Percentiles rank a stretch among this genome's conserved stretches.
Conservation (phyloP, 2,888 invertebrate genomes). For the Drosophila mulleri region DNA sequence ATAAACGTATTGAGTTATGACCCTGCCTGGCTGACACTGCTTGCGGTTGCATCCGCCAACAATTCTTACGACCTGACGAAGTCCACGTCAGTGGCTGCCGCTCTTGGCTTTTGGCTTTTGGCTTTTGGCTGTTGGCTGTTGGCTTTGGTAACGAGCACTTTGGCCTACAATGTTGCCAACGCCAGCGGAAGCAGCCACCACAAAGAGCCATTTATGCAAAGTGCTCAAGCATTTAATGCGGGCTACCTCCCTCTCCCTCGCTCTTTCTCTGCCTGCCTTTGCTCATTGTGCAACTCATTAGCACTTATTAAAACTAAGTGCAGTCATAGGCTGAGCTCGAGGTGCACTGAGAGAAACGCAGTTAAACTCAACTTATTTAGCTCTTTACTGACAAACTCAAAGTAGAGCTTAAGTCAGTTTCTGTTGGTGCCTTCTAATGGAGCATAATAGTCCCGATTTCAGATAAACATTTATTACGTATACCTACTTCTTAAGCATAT, state of each 20-base stretch:
- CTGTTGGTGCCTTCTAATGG: too few relatives aligned
- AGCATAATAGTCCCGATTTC: too few relatives aligned
- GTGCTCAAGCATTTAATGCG: constrained; percentile 52
- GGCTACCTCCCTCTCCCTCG: constrained; percentile 12
- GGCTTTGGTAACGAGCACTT: constrained; percentile 61
- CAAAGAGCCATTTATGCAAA: constrained; percentile 66
- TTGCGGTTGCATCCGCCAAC: constrained; percentile 48
- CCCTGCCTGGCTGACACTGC: constrained; percentile 28
- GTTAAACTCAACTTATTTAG: neutral
- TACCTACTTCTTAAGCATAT: too few relatives aligned
- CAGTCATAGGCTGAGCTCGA: constrained; percentile 34
- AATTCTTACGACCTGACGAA: neutral
- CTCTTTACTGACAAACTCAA: neutral
- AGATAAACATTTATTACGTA: too few relatives aligned
- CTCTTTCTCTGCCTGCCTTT: neutral
- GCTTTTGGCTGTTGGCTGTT: constrained; percentile 18
- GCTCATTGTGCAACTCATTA: constrained; percentile 80
- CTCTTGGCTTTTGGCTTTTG: constrained; percentile 23
- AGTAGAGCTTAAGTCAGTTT: too few relatives aligned
- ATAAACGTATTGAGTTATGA: constrained; percentile 55
- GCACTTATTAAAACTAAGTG: constrained; percentile 83
- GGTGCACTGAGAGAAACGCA: constrained; percentile 16
- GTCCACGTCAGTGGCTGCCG: constrained; percentile 45
- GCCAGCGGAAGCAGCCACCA: constrained; percentile 52
- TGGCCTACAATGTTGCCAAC: constrained; percentile 68